These are phyloP conservation scores for Typhlichthys subterraneus DNA, from an alignment of 2,797 vertebrate genomes.

Conservation along the genomic window DNA sequence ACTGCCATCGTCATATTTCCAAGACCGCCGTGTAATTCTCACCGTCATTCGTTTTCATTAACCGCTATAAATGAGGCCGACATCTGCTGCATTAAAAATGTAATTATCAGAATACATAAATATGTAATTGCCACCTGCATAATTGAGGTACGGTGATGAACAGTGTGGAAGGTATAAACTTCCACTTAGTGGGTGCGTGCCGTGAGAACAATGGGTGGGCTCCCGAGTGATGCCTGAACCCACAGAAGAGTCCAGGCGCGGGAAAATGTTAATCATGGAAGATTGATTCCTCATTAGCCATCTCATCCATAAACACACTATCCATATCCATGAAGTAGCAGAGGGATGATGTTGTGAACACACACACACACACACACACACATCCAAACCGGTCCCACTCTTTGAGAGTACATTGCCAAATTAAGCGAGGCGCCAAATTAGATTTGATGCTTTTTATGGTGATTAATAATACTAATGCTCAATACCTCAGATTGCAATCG, in stretches of 20 bases:
- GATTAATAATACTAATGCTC: constrained; percentile 68
- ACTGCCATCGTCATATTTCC: constrained; percentile 6
- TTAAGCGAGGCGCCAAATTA: constrained; percentile 56
- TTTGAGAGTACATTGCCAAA: constrained; percentile 44
- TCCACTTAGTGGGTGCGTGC: constrained; percentile 64
- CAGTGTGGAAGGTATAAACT: constrained; percentile 71
- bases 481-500: constrained; percentile 60
- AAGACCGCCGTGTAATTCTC: not conserved
- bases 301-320: constrained; percentile 61
- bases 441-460: constrained; percentile 62
- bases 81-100: constrained; percentile 80
- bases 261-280: constrained; percentile 70
- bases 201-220: constrained; percentile 73
- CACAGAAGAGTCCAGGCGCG: constrained; percentile 47
- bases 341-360: constrained; percentile 17
- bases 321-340: constrained; percentile 46
- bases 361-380: constrained; percentile 18
- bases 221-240: constrained; percentile 65
- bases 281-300: constrained; percentile 63
- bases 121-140: constrained; percentile 79
- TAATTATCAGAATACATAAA: constrained; percentile 81
- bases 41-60: constrained; percentile 79
- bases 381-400: constrained; percentile 8
- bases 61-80: constrained; percentile 70
- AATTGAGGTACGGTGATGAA: constrained; percentile 76